Percentiles rank a stretch among this genome's conserved stretches.
Evolutionary conservation across 2,888 invertebrate species (phyloP).

Genomic region (Idaea aversata): DNA sequence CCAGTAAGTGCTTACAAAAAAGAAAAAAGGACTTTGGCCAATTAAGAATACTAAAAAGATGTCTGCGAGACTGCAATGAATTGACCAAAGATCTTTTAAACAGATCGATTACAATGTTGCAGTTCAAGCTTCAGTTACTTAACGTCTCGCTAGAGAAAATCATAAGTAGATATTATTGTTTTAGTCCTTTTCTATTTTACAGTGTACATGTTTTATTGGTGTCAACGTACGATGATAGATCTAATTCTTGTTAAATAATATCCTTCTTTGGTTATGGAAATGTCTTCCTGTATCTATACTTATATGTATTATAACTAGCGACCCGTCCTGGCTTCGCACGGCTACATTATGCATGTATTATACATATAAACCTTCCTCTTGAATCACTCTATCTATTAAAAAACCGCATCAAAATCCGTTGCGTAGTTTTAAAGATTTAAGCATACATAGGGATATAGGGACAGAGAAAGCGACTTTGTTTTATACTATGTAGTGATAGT

Average conservation of each 20-base stretch:
- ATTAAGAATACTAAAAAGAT: conserved; percentile 25
- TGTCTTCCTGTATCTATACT: neutral
- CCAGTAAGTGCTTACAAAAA: conserved; percentile 17
- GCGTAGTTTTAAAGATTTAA: too few relatives aligned
- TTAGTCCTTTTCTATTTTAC: too few relatives aligned
- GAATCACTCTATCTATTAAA: too few relatives aligned
- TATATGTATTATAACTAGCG: too few relatives aligned
- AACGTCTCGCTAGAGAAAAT: neutral
- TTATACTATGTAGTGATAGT: too few relatives aligned
- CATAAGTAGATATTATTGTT: neutral
- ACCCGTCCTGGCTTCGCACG: too few relatives aligned
- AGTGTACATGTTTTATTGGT: too few relatives aligned
- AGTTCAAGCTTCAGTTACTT: conserved; percentile 5
- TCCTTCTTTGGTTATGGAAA: neutral
- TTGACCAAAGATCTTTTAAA: conserved; percentile 17
- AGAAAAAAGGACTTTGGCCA: conserved; percentile 19
- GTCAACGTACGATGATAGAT: neutral
- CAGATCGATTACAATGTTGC: conserved; percentile 19
- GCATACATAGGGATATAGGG: too few relatives aligned
- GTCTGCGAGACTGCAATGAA: conserved; percentile 28
- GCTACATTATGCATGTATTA: too few relatives aligned
- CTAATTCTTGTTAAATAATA: neutral
- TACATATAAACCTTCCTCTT: too few relatives aligned
- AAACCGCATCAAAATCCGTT: too few relatives aligned
- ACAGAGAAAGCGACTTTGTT: too few relatives aligned